phyloP scores from a whole-genome alignment of 2,888 invertebrate genomes.

The Eugnorisma glareosa region DNA sequence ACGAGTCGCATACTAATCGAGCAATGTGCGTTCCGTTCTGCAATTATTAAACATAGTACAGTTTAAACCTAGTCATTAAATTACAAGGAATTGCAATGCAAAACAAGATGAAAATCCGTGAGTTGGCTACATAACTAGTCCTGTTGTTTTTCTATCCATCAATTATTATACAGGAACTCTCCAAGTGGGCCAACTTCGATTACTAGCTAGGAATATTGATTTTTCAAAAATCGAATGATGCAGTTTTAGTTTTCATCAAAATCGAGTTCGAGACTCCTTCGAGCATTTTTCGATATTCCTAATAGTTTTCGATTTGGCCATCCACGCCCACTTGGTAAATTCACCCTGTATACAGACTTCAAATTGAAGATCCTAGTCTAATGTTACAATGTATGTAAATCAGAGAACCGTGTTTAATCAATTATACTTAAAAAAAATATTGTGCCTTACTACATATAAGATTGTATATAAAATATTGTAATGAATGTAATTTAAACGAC shows the following conservation, averaged over 20 bases:
- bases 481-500: slow-evolving; percentile 57
- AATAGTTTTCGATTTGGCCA: too few relatives aligned
- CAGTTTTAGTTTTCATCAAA: too few relatives aligned
- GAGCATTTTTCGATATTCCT: too few relatives aligned
- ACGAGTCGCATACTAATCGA: slow-evolving; percentile 25
- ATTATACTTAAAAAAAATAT: slow-evolving; percentile 73
- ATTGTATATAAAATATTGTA: slow-evolving; percentile 69
- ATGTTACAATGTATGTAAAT: slow-evolving; percentile 57
- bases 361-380: slow-evolving; percentile 32
- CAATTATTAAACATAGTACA: slow-evolving; percentile 32
- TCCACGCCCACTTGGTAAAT: too few relatives aligned
- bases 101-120: slow-evolving; percentile 27
- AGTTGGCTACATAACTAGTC: slow-evolving; percentile 17
- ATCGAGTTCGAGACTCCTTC: too few relatives aligned
- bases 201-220: too few relatives aligned
- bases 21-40: slow-evolving; percentile 15
- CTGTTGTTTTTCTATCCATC: slow-evolving; percentile 12
- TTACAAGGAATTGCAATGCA: slow-evolving; percentile 36
- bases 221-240: too few relatives aligned
- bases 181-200: too few relatives aligned
- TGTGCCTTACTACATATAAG: slow-evolving; percentile 84
- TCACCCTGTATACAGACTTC: slow-evolving; percentile 20
- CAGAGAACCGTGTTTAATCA: slow-evolving; percentile 69
- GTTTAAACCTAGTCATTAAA: slow-evolving; percentile 50
- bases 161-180: too few relatives aligned